Evolutionary conservation across 2,888 invertebrate genomes (phyloP), one percentile per base, ranked within the genome.

Genomic region (Bellardia pandia): DNA sequence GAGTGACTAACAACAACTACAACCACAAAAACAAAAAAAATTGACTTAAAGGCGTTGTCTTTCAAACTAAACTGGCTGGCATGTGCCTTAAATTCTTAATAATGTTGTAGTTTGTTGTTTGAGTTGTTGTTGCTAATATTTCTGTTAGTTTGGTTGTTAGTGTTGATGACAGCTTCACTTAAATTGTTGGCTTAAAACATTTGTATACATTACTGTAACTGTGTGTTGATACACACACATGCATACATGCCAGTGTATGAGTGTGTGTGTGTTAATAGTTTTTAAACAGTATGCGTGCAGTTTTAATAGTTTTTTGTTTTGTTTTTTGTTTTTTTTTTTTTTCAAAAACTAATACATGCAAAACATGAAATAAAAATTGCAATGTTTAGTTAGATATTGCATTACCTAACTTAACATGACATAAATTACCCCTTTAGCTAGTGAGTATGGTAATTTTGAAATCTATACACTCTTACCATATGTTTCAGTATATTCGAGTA

Each of bases 381-480:
- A 74, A 79, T 76, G 72, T 77, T 80, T 60, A 53, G 80, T 74
- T 72, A 72, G 60, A 77, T 84, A 80, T 84, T 80, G 84, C 85
- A 87, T 87, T 85, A 81, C 77, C 85, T 78, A 85, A 87, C 80
- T 77, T 56, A 87, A 87, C 86, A 87, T 85, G 86, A 87, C 86
- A 81, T 81, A 87, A 87, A 87, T 87, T 87, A 85, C 86, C 86
- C 86, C 86, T 87, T 87, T 87, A 87, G 80, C 86, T 16, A 51
- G 81, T 74, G 60, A 78, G 51, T 81, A 87, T 87, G 84, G 80
- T 85, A 85, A 85, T 87, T 85, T 85, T 69, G 66, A 77, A 72
- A 77, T 81, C 56, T 62, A 66, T 62, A 64, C 56, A 66, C 40
- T 30, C 75, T 23, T 13, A 16, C 1, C 45, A n/a, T 4, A 23